Percentiles rank a stretch among this genome's conserved stretches.
These are phyloP conservation scores for Cephalopholis sonnerati DNA, from an alignment of 2,113 vertebrate species.

Conservation along the genomic window DNA sequence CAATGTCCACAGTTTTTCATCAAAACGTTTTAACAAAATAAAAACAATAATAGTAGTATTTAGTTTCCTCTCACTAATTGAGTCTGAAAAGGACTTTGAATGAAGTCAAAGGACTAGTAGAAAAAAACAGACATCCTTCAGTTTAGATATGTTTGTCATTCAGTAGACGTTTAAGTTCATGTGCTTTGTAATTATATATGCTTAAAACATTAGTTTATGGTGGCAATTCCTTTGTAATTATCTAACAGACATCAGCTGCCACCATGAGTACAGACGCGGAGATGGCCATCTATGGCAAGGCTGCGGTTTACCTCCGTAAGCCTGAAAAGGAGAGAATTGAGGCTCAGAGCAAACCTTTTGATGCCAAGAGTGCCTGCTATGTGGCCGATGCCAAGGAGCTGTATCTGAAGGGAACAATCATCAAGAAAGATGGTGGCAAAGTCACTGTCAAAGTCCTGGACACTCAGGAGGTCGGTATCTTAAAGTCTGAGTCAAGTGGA, in stretches of 20 bases:
- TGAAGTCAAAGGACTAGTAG: too few relatives aligned
- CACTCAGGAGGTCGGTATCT: constrained; percentile 57
- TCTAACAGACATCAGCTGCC: constrained; percentile 32
- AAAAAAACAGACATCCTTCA: neutral
- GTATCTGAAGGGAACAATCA: constrained; percentile 66
- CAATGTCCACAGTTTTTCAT: neutral
- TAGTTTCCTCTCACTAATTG: neutral
- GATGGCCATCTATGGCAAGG: constrained; percentile 77
- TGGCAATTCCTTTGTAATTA: neutral
- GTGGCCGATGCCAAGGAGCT: constrained; percentile 65
- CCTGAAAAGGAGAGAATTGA: constrained; percentile 77
- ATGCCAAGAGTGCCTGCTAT: constrained; percentile 75
- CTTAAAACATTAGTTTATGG: neutral
- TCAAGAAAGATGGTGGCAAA: constrained; percentile 71
- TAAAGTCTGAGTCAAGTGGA: neutral
- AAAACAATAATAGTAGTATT: neutral
- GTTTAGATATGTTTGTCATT: neutral
- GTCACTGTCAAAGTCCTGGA: constrained; percentile 66
- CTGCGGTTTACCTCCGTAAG: constrained; percentile 75
- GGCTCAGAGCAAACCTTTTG: constrained; percentile 72
- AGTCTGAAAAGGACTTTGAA: neutral
- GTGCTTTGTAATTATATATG: neutral
- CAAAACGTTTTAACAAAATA: neutral
- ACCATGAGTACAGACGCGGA: constrained; percentile 77
- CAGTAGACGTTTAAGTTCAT: neutral